phyloP scores from a whole-genome alignment of 1,140 invertebrate genomes.

The Luehdorfia chinensis region DNA sequence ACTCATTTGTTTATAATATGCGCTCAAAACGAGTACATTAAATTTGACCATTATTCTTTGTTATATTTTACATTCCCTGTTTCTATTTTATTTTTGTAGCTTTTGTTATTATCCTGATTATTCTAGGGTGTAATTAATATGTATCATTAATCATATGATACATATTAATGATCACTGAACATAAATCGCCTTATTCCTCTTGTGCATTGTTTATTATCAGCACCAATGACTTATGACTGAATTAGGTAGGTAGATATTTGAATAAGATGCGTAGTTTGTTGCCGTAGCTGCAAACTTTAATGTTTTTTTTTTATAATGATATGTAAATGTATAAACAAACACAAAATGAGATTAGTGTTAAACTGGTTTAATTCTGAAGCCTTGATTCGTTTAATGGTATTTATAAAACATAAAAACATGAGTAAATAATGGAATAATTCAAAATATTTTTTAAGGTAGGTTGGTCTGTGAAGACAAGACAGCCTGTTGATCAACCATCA shows the following conservation, averaged over 20 bases:
- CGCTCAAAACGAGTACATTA: not conserved
- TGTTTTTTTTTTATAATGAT: not conserved
- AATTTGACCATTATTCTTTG: conserved; percentile 23
- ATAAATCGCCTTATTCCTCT: too few relatives aligned
- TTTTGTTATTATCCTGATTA: not conserved
- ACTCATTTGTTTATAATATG: conserved; percentile 2
- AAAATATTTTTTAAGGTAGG: too few relatives aligned
- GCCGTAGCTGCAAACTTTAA: not conserved
- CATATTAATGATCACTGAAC: too few relatives aligned
- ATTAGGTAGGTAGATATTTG: not conserved
- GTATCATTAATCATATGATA: not conserved
- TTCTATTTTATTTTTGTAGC: conserved; percentile 15
- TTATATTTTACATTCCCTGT: conserved; percentile 20
- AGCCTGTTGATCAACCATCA: too few relatives aligned
- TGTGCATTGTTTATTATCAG: too few relatives aligned
- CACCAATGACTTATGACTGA: not conserved
- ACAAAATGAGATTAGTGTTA: not conserved
- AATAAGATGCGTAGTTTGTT: conserved; percentile 11
- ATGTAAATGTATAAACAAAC: conserved; percentile 7
- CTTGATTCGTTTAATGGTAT: too few relatives aligned
- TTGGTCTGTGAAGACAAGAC: too few relatives aligned
- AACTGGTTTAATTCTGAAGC: too few relatives aligned
- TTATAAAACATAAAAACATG: too few relatives aligned
- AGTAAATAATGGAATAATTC: too few relatives aligned
- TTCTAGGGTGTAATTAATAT: not conserved